Percentiles rank a stretch among this genome's conserved stretches.
phyloP scores from a whole-genome alignment of 2,113 vertebrate species.

The Bubo blakistoni region DNA sequence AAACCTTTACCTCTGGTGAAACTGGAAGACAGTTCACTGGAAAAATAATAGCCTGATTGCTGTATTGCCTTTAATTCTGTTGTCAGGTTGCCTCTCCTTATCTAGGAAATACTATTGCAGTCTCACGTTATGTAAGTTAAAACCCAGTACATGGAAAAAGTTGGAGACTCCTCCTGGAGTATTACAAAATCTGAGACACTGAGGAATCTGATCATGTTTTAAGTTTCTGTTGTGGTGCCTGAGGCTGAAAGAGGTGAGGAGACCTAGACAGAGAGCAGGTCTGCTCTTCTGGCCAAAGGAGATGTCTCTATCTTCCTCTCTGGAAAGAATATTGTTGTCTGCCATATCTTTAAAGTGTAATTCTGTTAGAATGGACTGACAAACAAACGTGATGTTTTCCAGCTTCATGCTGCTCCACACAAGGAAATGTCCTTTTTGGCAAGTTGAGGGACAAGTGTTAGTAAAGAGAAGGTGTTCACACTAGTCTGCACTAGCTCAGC shows the following conservation, averaged over 20 bases:
- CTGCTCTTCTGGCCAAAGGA: not conserved
- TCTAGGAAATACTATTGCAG: not conserved
- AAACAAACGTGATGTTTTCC: not conserved
- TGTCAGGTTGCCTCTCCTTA: not conserved
- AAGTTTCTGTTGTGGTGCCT: not conserved
- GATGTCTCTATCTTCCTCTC: not conserved
- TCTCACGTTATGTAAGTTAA: not conserved
- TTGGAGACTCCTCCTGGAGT: not conserved
- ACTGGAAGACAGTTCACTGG: not conserved
- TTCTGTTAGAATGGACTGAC: not conserved
- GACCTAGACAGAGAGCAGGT: not conserved
- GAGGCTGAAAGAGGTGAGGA: not conserved
- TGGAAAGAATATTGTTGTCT: not conserved
- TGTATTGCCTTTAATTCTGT: not conserved
- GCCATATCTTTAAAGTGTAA: not conserved
- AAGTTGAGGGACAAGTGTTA: not conserved
- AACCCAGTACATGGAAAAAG: not conserved
- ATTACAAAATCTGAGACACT: not conserved
- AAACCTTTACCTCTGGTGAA: not conserved
- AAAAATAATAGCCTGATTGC: not conserved
- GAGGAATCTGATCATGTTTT: not conserved
- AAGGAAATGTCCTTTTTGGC: not conserved
- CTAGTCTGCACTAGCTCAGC: not conserved
- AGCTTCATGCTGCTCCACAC: not conserved
- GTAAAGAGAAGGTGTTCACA: not conserved